A percentile compares a stretch with the other conserved stretches of the same genome.
phyloP scores from a whole-genome alignment of 92 coral and sea anemone genomes.

The Plumapathes pennacea region DNA sequence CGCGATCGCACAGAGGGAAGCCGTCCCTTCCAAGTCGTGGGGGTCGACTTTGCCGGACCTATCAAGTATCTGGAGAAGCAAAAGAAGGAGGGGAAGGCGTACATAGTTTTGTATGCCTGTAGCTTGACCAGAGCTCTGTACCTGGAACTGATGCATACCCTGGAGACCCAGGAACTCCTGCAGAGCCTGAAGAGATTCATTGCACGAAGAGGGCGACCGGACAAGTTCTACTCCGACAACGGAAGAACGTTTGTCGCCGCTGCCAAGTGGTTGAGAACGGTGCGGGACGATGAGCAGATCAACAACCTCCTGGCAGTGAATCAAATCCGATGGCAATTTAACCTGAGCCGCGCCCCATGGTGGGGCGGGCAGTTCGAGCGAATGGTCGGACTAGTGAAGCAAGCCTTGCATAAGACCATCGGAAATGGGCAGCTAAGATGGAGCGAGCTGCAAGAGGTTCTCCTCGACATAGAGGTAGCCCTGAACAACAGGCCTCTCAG shows the following conservation, averaged over 20 bases:
- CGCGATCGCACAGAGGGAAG: not conserved
- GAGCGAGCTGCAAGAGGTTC: slow-evolving; percentile 1
- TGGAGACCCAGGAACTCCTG: slow-evolving; percentile 1
- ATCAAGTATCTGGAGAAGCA: not conserved
- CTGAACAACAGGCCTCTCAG: slow-evolving; percentile 1
- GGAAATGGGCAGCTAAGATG: not conserved
- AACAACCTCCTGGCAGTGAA: not conserved
- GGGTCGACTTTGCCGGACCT: slow-evolving; percentile 16
- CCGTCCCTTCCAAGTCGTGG: slow-evolving; percentile 5
- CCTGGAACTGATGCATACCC: not conserved
- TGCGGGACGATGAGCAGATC: not conserved
- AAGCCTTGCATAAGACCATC: not conserved
- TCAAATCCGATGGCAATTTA: not conserved
- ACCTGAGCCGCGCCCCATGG: slow-evolving; percentile 7
- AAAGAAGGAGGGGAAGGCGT: slow-evolving; percentile 2
- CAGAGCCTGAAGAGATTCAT: not conserved
- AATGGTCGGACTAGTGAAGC: not conserved
- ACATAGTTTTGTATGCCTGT: slow-evolving; percentile 3
- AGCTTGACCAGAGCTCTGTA: slow-evolving; percentile 1
- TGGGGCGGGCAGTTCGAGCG: slow-evolving; percentile 16
- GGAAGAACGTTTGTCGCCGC: slow-evolving; percentile 1
- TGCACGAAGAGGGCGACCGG: slow-evolving; percentile 9
- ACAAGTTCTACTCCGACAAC: slow-evolving; percentile 4
- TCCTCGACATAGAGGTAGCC: slow-evolving; percentile 2
- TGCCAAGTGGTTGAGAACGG: not conserved